phyloP scores from a whole-genome alignment of 1,140 invertebrate genomes.

The Drosophila pruinosa region DNA sequence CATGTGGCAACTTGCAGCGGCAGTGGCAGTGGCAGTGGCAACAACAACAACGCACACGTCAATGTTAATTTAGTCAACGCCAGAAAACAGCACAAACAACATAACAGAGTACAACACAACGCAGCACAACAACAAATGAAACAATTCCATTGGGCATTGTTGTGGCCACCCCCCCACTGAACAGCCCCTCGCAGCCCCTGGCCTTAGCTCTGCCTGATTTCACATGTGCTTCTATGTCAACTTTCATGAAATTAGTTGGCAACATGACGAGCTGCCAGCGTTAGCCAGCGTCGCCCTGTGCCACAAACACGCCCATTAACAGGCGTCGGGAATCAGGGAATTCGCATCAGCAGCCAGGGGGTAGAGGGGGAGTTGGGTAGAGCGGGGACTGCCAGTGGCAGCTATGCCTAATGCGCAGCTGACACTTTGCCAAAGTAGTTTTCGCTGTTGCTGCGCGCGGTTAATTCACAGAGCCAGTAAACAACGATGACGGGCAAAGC shows the following conservation, averaged over 20 bases:
- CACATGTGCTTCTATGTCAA: slow-evolving; percentile 80
- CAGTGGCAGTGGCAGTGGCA: slow-evolving; percentile 29
- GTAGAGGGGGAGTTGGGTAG: neutral
- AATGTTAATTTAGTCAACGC: slow-evolving; percentile 81
- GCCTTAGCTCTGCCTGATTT: slow-evolving; percentile 49
- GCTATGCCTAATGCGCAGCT: slow-evolving; percentile 66
- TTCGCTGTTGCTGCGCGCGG: slow-evolving; percentile 58
- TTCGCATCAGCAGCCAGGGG: neutral
- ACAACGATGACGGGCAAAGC: no score
- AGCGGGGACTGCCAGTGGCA: neutral
- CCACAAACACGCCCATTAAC: slow-evolving; percentile 66
- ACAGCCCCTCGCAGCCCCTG: neutral
- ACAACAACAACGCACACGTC: slow-evolving; percentile 56
- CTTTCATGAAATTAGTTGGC: slow-evolving; percentile 81
- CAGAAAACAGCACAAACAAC: slow-evolving; percentile 49
- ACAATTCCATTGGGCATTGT: slow-evolving; percentile 81
- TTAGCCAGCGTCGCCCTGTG: slow-evolving; percentile 29
- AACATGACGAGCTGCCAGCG: slow-evolving; percentile 79
- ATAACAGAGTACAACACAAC: slow-evolving; percentile 38
- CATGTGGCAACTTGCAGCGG: slow-evolving; percentile 57
- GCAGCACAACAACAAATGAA: slow-evolving; percentile 42
- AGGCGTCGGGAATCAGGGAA: slow-evolving; percentile 21
- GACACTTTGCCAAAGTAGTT: slow-evolving; percentile 80
- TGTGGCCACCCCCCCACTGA: slow-evolving; percentile 38
- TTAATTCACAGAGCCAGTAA: slow-evolving; percentile 45